Conservation (phyloP, 2,113 vertebrate species). For the Ameiurus melas region DNA sequence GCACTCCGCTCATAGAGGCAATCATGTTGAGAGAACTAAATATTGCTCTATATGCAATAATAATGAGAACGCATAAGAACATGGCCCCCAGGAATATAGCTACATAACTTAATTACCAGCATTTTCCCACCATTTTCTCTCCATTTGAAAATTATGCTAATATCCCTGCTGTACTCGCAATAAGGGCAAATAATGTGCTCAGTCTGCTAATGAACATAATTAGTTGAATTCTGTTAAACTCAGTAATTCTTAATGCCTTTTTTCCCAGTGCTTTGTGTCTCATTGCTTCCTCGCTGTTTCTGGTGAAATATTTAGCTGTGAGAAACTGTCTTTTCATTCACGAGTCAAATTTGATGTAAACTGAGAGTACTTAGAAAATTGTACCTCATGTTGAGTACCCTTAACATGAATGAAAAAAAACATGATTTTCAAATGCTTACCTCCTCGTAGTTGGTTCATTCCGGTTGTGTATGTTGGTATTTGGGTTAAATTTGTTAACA, state of each 20-base stretch:
- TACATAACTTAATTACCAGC: conserved; percentile 43
- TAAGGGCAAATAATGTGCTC: conserved; percentile 37
- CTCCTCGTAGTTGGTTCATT: not conserved
- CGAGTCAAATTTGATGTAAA: not conserved
- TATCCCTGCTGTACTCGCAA: conserved; percentile 29
- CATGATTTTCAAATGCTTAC: not conserved
- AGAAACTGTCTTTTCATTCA: not conserved
- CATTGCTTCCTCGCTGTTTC: not conserved
- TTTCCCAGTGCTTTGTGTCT: conserved; percentile 12
- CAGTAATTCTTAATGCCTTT: conserved; percentile 20
- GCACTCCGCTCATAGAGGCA: not conserved
- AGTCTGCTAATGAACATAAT: conserved; percentile 46
- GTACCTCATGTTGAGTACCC: not conserved
- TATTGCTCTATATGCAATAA: conserved; percentile 19
- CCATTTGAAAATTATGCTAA: conserved; percentile 42
- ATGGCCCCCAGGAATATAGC: conserved; percentile 34
- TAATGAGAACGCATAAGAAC: conserved; percentile 31
- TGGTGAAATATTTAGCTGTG: not conserved
- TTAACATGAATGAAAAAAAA: not conserved
- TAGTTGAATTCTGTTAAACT: conserved; percentile 50
- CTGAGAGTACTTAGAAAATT: not conserved
- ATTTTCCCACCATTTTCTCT: conserved; percentile 20
- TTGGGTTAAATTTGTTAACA: not conserved
- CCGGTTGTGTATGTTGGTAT: not conserved
- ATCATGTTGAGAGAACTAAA: not conserved